Evolutionary conservation across 1,140 invertebrate species (phyloP).

Genomic region (Drosophila novamexicana): DNA sequence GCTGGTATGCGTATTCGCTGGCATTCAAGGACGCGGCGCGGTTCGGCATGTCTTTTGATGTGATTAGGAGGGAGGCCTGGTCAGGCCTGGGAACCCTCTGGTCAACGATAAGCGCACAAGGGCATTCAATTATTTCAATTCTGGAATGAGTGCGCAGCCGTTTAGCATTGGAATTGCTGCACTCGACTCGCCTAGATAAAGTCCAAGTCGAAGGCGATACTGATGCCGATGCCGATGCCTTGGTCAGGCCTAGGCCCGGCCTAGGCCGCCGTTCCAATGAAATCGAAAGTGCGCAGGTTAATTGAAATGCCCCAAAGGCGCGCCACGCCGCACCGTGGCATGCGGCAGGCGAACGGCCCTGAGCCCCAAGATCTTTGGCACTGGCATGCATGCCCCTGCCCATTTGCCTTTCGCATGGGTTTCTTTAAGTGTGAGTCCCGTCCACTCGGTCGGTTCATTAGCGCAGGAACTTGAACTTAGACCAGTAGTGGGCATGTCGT

Average conservation of each 20-base stretch:
- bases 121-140: constrained; percentile 77
- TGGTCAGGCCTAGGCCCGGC: background rate
- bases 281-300: constrained; percentile 80
- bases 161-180: constrained; percentile 54
- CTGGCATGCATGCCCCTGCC: constrained; percentile 25
- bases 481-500: constrained; percentile 25
- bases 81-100: constrained; percentile 20
- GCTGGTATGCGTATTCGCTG: background rate
- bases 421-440: too few relatives aligned
- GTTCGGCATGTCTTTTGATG: constrained; percentile 60
- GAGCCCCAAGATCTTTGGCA: constrained; percentile 39
- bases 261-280: constrained; percentile 53
- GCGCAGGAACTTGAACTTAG: constrained; percentile 32
- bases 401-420: constrained; percentile 28
- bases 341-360: constrained; percentile 24
- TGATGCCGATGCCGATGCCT: too few relatives aligned
- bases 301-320: constrained; percentile 79
- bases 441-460: constrained; percentile 19
- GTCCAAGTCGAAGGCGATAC: constrained; percentile 1
- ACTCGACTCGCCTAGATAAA: constrained; percentile 60
- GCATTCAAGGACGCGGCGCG: constrained; percentile 68
- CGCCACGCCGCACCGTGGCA: constrained; percentile 43
- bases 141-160: constrained; percentile 61
- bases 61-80: constrained; percentile 47
- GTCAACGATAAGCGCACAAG: constrained; percentile 47